Percentiles rank a stretch among this genome's conserved stretches.
Evolutionary conservation across 2,888 invertebrate species (phyloP).

Genomic region (Xanthia icteritia): DNA sequence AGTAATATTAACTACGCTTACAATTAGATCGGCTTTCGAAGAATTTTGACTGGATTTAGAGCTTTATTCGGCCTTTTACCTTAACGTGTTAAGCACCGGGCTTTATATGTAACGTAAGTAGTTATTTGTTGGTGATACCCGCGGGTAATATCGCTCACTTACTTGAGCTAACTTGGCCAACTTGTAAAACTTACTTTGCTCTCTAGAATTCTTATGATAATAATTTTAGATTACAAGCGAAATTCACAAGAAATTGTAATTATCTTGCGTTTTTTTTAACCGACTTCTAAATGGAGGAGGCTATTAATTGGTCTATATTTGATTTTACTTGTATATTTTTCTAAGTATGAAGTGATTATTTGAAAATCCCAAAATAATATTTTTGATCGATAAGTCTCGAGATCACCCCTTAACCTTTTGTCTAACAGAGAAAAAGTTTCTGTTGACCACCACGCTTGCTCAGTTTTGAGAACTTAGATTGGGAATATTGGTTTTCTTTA

Average conservation of each 20-base stretch:
- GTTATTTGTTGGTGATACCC: constrained; percentile 74
- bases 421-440: neutral
- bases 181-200: constrained; percentile 71
- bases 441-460: neutral
- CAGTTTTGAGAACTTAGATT: neutral
- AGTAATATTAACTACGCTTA: neutral
- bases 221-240: constrained; percentile 26
- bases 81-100: neutral
- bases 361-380: neutral
- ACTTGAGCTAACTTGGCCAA: constrained; percentile 73
- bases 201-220: constrained; percentile 51
- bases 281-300: no score
- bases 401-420: neutral
- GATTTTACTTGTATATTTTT: neutral
- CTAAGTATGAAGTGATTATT: neutral
- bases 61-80: constrained; percentile 3
- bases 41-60: neutral
- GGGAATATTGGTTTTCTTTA: neutral
- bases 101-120: constrained; percentile 46
- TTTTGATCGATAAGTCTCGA: neutral
- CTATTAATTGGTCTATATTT: neutral
- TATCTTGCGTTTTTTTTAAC: neutral
- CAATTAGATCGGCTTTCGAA: neutral
- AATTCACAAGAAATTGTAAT: neutral
- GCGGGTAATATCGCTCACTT: constrained; percentile 79